These are phyloP conservation scores for Setipinna tenuifilis DNA, from an alignment of 2,797 vertebrate genomes.

Conservation along the genomic window DNA sequence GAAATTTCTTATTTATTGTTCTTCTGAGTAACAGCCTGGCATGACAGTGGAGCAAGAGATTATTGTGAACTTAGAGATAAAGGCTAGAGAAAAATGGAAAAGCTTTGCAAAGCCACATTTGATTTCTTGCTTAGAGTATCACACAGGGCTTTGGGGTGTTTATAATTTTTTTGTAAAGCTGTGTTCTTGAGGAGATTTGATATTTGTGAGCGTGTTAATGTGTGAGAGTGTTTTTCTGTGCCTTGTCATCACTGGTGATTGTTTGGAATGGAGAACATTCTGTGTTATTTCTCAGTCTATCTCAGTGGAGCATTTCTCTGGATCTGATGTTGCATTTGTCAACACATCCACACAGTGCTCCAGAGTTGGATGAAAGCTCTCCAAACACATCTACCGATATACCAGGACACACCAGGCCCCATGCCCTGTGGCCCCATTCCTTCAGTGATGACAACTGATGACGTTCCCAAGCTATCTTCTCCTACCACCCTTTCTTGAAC, in stretches of 20 bases:
- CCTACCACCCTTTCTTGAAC: background rate
- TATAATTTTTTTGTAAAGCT: slow-evolving; percentile 1
- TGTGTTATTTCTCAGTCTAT: slow-evolving; percentile 12
- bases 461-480: background rate
- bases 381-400: slow-evolving; percentile 20
- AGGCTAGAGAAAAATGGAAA: background rate
- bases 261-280: slow-evolving; percentile 8
- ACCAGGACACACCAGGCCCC: slow-evolving; percentile 26
- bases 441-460: background rate
- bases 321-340: slow-evolving; percentile 25
- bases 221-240: background rate
- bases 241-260: slow-evolving; percentile 1
- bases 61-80: too few species aligned
- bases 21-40: too few species aligned
- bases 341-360: slow-evolving; percentile 20
- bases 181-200: background rate
- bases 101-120: background rate
- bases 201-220: slow-evolving; percentile 3
- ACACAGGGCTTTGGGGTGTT: background rate
- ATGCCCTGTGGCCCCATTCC: slow-evolving; percentile 6
- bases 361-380: slow-evolving; percentile 24
- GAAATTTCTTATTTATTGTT: too few species aligned
- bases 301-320: slow-evolving; percentile 36
- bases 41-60: too few species aligned
- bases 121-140: background rate